Percentiles rank a stretch among this genome's conserved stretches.
These are phyloP conservation scores for Rhea americana DNA, from an alignment of 2,113 vertebrate genomes.

Conservation along the genomic window DNA sequence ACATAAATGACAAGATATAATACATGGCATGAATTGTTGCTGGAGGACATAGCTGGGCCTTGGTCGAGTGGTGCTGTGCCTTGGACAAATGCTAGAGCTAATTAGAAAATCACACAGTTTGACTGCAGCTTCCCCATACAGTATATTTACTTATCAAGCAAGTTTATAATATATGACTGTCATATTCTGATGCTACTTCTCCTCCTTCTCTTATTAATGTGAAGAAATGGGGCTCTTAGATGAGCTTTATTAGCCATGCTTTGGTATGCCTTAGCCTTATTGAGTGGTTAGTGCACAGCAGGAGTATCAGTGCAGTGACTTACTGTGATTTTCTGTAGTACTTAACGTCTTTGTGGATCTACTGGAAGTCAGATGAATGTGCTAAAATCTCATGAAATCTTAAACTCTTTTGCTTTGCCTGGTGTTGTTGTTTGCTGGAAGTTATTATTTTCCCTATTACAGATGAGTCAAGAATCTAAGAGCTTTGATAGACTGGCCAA, in stretches of 20 bases:
- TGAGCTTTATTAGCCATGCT: neutral
- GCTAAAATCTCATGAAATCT: neutral
- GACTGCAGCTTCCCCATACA: neutral
- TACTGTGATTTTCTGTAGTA: neutral
- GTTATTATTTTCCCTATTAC: neutral
- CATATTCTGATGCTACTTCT: neutral
- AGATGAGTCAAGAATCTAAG: neutral
- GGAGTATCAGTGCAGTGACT: neutral
- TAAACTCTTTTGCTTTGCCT: neutral
- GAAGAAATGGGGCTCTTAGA: neutral
- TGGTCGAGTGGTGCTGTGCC: neutral
- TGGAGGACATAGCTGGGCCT: neutral
- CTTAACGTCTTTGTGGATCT: neutral
- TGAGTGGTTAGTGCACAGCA: neutral
- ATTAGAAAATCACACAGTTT: neutral
- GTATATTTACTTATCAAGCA: neutral
- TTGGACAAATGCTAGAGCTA: neutral
- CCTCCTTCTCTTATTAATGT: neutral
- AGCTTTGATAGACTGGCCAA: neutral
- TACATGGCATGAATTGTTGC: neutral
- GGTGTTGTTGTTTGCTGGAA: neutral
- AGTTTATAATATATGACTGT: neutral
- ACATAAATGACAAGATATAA: neutral
- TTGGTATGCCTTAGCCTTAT: neutral
- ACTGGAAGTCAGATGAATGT: neutral